Evolutionary conservation across 2,797 vertebrate species (phyloP).

Genomic region (Microhierax caerulescens): DNA sequence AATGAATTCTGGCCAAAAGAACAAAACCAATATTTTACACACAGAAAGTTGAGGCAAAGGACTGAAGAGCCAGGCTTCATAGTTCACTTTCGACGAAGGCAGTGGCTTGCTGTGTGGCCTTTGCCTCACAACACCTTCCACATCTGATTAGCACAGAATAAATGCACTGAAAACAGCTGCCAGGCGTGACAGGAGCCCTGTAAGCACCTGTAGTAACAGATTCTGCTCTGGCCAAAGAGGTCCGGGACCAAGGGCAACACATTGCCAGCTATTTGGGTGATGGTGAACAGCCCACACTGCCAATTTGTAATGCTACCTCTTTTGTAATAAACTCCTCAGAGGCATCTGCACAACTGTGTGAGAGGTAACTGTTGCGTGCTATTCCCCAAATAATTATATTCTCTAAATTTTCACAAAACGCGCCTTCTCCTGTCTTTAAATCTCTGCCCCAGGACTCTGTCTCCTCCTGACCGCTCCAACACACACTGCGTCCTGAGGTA

Average conservation of each 20-base stretch:
- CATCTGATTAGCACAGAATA: accelerated
- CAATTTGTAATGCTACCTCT: constrained; percentile 7
- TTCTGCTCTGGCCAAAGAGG: background rate
- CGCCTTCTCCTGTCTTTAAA: background rate
- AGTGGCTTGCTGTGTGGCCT: background rate
- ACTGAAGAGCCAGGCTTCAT: background rate
- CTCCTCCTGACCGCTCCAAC: background rate
- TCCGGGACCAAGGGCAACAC: accelerated
- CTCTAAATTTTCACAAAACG: background rate
- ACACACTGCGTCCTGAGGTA: background rate
- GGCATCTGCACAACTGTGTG: constrained; percentile 51
- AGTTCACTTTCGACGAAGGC: background rate
- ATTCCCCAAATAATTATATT: constrained; percentile 2
- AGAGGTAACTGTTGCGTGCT: constrained; percentile 18
- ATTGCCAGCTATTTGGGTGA: background rate
- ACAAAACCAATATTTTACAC: background rate
- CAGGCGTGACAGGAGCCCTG: background rate
- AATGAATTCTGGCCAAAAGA: background rate
- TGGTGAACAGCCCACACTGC: background rate
- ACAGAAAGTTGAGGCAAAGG: background rate
- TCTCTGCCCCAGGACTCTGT: background rate
- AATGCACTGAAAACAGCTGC: background rate
- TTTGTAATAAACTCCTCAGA: background rate
- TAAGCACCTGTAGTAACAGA: background rate
- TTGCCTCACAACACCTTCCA: background rate